Conservation (phyloP, 2,888 invertebrate genomes). For the Perizoma affinitatum region DNA sequence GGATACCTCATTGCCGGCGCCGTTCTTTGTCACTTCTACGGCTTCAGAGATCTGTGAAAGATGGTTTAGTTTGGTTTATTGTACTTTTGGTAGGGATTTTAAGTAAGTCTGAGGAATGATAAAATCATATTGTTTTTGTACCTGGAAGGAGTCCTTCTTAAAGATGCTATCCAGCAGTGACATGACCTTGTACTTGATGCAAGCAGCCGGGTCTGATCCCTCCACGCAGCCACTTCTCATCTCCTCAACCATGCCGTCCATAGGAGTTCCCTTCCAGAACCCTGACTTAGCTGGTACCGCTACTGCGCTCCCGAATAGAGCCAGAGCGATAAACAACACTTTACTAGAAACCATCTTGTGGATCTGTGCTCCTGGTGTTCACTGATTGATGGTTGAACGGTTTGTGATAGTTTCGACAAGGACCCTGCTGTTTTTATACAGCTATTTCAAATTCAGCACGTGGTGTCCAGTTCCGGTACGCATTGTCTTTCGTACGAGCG, state of each 20-base stretch:
- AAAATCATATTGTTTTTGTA: constrained; percentile 52
- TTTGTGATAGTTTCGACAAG: constrained; percentile 80
- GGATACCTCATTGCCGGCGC: constrained; percentile 85
- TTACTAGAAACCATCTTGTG: constrained; percentile 75
- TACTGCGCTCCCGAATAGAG: constrained; percentile 83
- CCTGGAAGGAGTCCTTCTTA: constrained; percentile 91
- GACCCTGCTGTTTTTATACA: constrained; percentile 81
- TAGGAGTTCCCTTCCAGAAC: constrained; percentile 88
- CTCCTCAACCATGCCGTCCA: constrained; percentile 90
- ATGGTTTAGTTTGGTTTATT: not conserved
- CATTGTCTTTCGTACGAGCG: constrained; percentile 72
- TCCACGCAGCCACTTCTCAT: constrained; percentile 89
- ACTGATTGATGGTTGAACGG: constrained; percentile 71
- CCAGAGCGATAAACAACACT: constrained; percentile 78
- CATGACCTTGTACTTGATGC: constrained; percentile 93
- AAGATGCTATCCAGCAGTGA: constrained; percentile 90
- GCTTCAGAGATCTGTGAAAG: constrained; percentile 86
- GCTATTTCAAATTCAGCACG: constrained; percentile 83
- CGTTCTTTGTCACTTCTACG: constrained; percentile 90
- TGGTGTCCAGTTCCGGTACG: constrained; percentile 76
- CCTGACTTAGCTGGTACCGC: constrained; percentile 86
- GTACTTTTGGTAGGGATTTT: too few species aligned
- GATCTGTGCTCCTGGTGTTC: constrained; percentile 62
- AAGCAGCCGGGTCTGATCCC: constrained; percentile 90
- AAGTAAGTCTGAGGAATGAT: not conserved